phyloP scores from a whole-genome alignment of 2,888 invertebrate species.

The Torymus auratus region DNA sequence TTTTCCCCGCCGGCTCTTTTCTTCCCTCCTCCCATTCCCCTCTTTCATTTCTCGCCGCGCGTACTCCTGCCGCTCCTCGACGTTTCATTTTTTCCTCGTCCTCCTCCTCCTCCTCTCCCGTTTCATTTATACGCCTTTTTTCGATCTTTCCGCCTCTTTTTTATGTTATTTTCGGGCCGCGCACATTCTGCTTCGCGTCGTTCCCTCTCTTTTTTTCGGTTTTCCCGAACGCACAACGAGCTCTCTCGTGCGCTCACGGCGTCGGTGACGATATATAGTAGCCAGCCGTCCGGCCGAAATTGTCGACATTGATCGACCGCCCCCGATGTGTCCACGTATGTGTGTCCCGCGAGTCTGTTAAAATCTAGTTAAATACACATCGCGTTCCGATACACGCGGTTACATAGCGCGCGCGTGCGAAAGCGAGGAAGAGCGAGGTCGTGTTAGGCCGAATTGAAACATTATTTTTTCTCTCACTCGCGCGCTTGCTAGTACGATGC shows the following conservation, averaged over 20 bases:
- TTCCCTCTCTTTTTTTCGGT: conserved; percentile 10
- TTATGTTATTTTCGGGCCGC: conserved; percentile 6
- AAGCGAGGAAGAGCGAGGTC: conserved; percentile 1
- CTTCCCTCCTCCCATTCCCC: background rate
- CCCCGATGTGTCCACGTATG: no score
- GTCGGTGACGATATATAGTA: conserved; percentile 61
- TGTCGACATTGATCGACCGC: conserved; percentile 72
- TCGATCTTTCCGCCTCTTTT: background rate
- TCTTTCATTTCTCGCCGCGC: background rate
- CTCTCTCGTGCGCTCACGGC: no score
- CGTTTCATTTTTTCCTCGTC: background rate
- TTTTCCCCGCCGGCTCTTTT: conserved; percentile 18
- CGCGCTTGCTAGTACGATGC: background rate
- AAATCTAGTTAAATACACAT: conserved; percentile 74
- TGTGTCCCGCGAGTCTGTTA: conserved; percentile 70
- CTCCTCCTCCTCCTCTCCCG: background rate
- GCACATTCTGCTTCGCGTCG: no score
- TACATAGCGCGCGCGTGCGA: conserved; percentile 54
- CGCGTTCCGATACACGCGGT: conserved; percentile 61
- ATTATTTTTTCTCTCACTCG: conserved; percentile 64
- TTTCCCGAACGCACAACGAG: background rate
- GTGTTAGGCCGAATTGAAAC: conserved; percentile 69
- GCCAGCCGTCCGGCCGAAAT: conserved; percentile 61
- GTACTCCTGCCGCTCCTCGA: background rate
- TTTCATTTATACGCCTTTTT: background rate